These are phyloP conservation scores for Odobenus rosmarus DNA, from an alignment of 2,113 vertebrate genomes.

Conservation along the genomic window DNA sequence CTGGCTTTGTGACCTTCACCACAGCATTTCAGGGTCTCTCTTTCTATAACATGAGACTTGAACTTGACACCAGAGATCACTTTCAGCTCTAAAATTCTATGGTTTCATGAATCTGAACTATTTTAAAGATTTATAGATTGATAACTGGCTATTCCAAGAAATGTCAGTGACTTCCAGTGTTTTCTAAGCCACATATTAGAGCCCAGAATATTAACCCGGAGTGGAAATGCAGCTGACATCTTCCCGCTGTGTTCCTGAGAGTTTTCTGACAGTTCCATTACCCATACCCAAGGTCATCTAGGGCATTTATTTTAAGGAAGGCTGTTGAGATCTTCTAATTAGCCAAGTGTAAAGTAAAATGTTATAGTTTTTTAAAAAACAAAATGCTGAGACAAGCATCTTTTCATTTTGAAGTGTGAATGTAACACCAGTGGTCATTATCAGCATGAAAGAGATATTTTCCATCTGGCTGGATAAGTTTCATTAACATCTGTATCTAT, in stretches of 20 bases:
- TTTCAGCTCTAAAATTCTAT: not conserved
- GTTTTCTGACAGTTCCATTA: not conserved
- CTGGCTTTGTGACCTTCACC: not conserved
- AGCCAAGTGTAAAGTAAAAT: not conserved
- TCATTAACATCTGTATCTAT: not conserved
- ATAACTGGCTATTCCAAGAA: not conserved
- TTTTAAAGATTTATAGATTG: constrained; percentile 16
- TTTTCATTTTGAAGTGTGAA: constrained; percentile 55
- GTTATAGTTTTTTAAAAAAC: not conserved
- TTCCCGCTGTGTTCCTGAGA: not conserved
- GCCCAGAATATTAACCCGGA: not conserved
- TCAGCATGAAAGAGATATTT: not conserved
- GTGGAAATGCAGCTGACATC: not conserved
- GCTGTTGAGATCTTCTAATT: not conserved
- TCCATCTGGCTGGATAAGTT: not conserved
- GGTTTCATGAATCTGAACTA: not conserved
- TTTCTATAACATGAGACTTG: not conserved
- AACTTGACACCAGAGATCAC: not conserved
- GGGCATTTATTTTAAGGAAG: not conserved
- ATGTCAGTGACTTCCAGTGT: not conserved
- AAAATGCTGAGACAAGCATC: not conserved
- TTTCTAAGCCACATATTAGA: not conserved
- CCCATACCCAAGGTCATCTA: not conserved
- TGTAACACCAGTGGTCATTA: not conserved
- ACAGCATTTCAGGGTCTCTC: not conserved